Base-by-base conservation (phyloP, 2,113 vertebrate species). In the Rhynchomys soricoides region DNA sequence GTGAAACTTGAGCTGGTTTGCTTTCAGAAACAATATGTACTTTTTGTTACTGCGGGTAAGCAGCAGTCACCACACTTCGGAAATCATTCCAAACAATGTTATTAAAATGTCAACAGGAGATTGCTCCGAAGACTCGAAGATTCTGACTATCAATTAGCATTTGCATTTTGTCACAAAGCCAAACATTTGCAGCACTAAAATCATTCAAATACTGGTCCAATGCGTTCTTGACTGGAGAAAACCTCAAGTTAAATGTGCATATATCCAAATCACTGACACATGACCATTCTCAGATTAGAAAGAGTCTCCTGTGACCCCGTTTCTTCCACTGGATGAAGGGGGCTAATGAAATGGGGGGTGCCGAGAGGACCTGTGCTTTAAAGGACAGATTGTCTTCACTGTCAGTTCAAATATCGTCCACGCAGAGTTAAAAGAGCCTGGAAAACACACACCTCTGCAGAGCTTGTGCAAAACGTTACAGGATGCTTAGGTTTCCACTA, bases 101-200 rank as follows among this genome's bases (percentile, higher is more conserved):
- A 97, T 97, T 96, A 95, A 98, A 97, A 92, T 96, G 95, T 96
- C 94, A 95, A 78, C 97, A 95, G 82, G 52, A 96, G 92, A 95
- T 89, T 91, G 89, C 94, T 70, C 81, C 43, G 92, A 97, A 96
- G 45, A 96, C 81, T 43, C 5, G 68, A 92, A 95, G 82, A 83
- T 88, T 87, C 95, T 88, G 96, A 97, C 91, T 96, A 95, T 45
- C 77, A 95, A 91, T 94, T 88, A 90, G 75, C 52, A 89, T 87
- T 87, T 87, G 68, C 86, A 59, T 93, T 96, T 96, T 97, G 91
- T 93, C 96, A 97, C 94, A 66, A 48, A 91, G 95, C 93, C 94
- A 97, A 79, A 79, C 95, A 70, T 71, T 86, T 97, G 70, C 73
- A 82, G 40, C 77, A 52, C 16, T 70, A 89, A 91, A 87, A 78